Evolutionary conservation across 2,113 vertebrate genomes (phyloP).

Genomic region (Cephalopholis sonnerati): DNA sequence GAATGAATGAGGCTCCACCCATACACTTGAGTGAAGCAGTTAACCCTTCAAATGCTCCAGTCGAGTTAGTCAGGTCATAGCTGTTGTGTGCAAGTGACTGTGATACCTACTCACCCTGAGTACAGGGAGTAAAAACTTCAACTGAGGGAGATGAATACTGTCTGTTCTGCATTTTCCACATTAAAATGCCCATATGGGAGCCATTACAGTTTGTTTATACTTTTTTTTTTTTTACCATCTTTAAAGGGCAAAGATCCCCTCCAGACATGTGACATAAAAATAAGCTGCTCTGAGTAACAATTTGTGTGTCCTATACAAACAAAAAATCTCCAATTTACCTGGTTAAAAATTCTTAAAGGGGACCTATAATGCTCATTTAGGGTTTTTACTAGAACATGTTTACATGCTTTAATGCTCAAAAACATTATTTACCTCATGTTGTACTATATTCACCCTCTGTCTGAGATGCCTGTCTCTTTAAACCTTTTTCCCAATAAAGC

Average conservation of each 20-base stretch:
- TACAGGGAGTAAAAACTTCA: slow-evolving; percentile 6
- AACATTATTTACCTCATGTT: no score
- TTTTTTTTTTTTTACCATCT: background rate
- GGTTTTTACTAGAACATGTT: no score
- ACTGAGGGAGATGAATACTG: slow-evolving; percentile 19
- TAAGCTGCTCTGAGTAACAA: background rate
- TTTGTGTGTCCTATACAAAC: background rate
- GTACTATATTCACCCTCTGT: no score
- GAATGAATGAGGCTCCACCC: slow-evolving; percentile 59
- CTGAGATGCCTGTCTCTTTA: no score
- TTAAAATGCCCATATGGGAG: slow-evolving; percentile 36
- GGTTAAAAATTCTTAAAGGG: no score
- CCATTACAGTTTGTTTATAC: slow-evolving; percentile 1
- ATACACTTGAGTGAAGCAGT: slow-evolving; percentile 25
- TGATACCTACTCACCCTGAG: slow-evolving; percentile 5
- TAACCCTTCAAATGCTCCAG: slow-evolving; percentile 37
- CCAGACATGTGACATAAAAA: background rate
- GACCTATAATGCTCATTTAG: no score
- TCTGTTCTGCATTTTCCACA: slow-evolving; percentile 58
- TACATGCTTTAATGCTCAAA: no score
- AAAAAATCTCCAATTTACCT: no score
- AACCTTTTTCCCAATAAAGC: no score
- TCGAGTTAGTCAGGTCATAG: background rate
- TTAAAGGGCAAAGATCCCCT: background rate
- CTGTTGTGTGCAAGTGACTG: background rate